Conservation (phyloP, 2,113 vertebrate genomes). For the Apus apus region DNA sequence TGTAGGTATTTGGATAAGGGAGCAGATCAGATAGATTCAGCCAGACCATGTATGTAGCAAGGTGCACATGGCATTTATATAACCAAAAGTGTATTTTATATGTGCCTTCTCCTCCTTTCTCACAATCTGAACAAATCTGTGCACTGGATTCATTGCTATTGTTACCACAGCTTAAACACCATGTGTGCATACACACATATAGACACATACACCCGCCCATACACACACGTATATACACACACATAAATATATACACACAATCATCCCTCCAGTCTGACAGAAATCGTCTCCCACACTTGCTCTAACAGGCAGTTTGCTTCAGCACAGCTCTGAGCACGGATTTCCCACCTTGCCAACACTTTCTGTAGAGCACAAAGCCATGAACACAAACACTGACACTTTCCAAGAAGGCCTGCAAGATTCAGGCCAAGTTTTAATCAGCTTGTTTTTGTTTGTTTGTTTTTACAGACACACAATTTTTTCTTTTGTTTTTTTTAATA, state of each 20-base stretch:
- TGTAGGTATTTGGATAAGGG: background rate
- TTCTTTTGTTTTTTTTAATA: background rate
- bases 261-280: rapidly evolving
- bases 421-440: background rate
- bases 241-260: background rate
- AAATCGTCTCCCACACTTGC: background rate
- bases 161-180: background rate
- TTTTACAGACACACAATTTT: background rate
- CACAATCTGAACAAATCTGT: background rate
- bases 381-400: background rate
- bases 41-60: too few relatives aligned
- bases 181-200: rapidly evolving
- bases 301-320: background rate
- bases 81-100: background rate
- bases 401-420: background rate
- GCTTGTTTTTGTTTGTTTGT: background rate
- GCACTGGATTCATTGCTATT: background rate
- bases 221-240: too few relatives aligned
- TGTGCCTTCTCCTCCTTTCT: background rate
- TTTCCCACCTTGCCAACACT: background rate
- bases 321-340: background rate
- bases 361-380: background rate
- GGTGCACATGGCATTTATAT: background rate
- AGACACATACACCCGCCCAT: too few relatives aligned
- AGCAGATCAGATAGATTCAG: background rate